Evolutionary conservation across 2,888 invertebrate species (phyloP).

Genomic region (Hirtodrosophila confusa): DNA sequence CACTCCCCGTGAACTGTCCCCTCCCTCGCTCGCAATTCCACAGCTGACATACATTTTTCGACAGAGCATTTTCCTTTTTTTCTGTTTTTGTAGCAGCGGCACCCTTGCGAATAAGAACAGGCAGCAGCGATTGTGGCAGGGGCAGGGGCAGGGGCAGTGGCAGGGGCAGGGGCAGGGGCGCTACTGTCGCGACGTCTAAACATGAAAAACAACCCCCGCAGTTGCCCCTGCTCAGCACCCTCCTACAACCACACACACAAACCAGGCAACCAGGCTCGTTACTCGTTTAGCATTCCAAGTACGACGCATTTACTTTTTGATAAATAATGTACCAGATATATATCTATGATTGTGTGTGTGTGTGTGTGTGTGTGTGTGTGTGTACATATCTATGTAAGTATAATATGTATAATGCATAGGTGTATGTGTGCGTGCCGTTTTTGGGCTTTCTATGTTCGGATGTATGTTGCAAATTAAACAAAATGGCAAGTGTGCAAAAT

Average conservation of each 20-base stretch:
- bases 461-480: slow-evolving; percentile 59
- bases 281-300: slow-evolving; percentile 44
- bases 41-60: slow-evolving; percentile 61
- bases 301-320: slow-evolving; percentile 53
- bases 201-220: slow-evolving; percentile 35
- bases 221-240: slow-evolving; percentile 11
- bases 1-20: slow-evolving; percentile 3
- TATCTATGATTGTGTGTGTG: slow-evolving; percentile 10
- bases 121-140: too few species aligned
- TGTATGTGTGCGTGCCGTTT: slow-evolving; percentile 36
- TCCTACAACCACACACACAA: slow-evolving; percentile 22
- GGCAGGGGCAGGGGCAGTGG: too few species aligned
- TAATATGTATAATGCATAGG: not conserved
- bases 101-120: slow-evolving; percentile 25
- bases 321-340: slow-evolving; percentile 59
- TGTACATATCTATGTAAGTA: not conserved
- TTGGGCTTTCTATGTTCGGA: slow-evolving; percentile 6
- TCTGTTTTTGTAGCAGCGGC: slow-evolving; percentile 8
- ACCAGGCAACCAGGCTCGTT: slow-evolving; percentile 23
- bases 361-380: not conserved
- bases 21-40: not conserved
- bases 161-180: too few species aligned
- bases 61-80: slow-evolving; percentile 27
- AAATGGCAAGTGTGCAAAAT: slow-evolving; percentile 72
- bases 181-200: slow-evolving; percentile 14